Conservation (phyloP, 2,113 vertebrate species). For the Alouatta palliata region DNA sequence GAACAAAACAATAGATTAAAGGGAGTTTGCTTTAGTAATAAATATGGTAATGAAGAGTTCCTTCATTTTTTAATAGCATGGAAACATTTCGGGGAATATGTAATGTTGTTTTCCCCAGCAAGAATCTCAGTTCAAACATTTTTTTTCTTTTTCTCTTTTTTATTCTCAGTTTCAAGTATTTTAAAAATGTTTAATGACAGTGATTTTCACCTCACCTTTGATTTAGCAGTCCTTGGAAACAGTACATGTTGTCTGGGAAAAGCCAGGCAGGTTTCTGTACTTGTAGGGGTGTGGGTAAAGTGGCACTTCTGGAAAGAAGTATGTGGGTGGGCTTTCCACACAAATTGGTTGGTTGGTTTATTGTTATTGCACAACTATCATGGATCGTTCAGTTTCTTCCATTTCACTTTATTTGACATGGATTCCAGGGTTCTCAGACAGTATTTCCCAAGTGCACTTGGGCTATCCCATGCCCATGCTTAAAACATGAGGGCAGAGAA, state of each 20-base stretch:
- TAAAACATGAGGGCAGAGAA: not conserved
- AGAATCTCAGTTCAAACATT: not conserved
- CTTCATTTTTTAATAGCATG: slow-evolving; percentile 10
- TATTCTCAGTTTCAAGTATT: not conserved
- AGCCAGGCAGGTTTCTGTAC: not conserved
- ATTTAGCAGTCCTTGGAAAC: not conserved
- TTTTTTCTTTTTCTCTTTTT: not conserved
- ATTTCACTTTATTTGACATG: not conserved
- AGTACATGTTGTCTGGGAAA: not conserved
- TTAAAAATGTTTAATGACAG: not conserved
- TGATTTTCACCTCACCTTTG: slow-evolving; percentile 35
- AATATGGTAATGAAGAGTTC: not conserved
- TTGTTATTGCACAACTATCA: not conserved
- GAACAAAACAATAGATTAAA: slow-evolving; percentile 43
- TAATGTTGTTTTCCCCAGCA: slow-evolving; percentile 15
- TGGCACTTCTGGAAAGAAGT: not conserved
- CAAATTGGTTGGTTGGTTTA: not conserved
- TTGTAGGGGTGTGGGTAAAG: not conserved
- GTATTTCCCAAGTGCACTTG: not conserved
- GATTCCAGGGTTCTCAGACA: not conserved
- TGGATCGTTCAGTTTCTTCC: not conserved
- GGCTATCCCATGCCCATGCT: not conserved
- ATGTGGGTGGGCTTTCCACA: not conserved
- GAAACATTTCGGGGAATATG: slow-evolving; percentile 26
- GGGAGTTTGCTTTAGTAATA: slow-evolving; percentile 27